A percentile compares a stretch with the other conserved stretches of the same genome.
These are phyloP conservation scores for Trichopria drosophilae DNA, from an alignment of 2,888 invertebrate genomes.

Conservation along the genomic window DNA sequence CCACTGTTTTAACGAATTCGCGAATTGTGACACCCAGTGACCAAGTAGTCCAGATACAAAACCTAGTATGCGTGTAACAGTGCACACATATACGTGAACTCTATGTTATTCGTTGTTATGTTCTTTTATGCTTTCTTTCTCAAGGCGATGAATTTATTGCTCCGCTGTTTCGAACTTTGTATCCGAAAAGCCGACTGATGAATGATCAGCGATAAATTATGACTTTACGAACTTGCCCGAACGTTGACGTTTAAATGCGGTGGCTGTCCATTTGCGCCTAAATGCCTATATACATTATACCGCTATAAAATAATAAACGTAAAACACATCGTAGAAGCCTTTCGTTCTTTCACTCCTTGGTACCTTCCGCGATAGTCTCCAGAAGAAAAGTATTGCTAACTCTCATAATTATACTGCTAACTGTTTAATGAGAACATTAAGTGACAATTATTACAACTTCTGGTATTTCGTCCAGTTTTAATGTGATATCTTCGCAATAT, in stretches of 20 bases:
- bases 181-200: constrained; percentile 37
- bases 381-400: too few relatives aligned
- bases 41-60: too few relatives aligned
- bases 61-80: too few relatives aligned
- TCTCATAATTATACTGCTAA: too few relatives aligned
- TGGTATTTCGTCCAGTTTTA: too few relatives aligned
- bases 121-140: constrained; percentile 47
- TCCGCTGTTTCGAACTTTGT: constrained; percentile 46
- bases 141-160: constrained; percentile 51
- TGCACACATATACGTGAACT: too few relatives aligned
- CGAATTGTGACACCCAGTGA: too few relatives aligned
- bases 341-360: constrained; percentile 5
- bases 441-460: too few relatives aligned
- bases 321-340: constrained; percentile 44
- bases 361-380: too few relatives aligned
- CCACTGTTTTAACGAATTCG: too few relatives aligned
- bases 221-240: constrained; percentile 49
- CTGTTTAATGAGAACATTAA: too few relatives aligned
- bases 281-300: constrained; percentile 48
- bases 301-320: constrained; percentile 56
- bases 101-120: constrained; percentile 8
- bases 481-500: too few relatives aligned
- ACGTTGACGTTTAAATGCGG: constrained; percentile 48
- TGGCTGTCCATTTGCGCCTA: constrained; percentile 48
- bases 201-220: constrained; percentile 53